Evolutionary conservation across 2,797 vertebrate species (phyloP).

Genomic region (Cichlasoma orientale): DNA sequence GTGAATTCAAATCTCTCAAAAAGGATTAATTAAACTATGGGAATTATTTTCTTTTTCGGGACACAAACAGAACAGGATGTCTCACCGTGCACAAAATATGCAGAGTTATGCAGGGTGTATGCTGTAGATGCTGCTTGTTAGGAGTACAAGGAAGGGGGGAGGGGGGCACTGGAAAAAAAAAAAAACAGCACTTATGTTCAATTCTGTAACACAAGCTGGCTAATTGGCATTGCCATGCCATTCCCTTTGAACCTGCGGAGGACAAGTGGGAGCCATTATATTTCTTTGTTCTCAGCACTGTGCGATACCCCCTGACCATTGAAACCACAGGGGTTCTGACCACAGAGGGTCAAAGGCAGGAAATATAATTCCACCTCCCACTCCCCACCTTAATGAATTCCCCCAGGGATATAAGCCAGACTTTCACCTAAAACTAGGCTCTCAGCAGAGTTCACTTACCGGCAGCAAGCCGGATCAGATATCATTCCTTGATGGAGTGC

Average conservation of each 20-base stretch:
- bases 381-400: constrained; percentile 9
- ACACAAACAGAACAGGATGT: constrained; percentile 32
- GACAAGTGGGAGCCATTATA: constrained; percentile 68
- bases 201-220: constrained; percentile 63
- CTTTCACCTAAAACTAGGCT: constrained; percentile 37
- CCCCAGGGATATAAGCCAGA: constrained; percentile 24
- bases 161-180: constrained; percentile 21
- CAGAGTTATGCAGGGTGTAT: constrained; percentile 62
- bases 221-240: constrained; percentile 73
- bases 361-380: constrained; percentile 29
- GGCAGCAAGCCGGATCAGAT: constrained; percentile 36
- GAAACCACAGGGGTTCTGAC: constrained; percentile 54
- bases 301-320: constrained; percentile 54
- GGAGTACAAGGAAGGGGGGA: constrained; percentile 9
- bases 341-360: constrained; percentile 55
- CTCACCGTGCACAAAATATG: constrained; percentile 56
- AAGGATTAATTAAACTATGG: constrained; percentile 31
- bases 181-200: constrained; percentile 62
- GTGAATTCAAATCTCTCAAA: constrained; percentile 29
- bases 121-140: constrained; percentile 66
- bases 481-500: constrained; percentile 11
- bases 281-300: constrained; percentile 67
- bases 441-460: constrained; percentile 37
- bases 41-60: constrained; percentile 31
- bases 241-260: constrained; percentile 68